Percentiles rank a stretch among this genome's conserved stretches.
phyloP scores from a whole-genome alignment of 2,888 invertebrate genomes.

The Euzophera pinguis region DNA sequence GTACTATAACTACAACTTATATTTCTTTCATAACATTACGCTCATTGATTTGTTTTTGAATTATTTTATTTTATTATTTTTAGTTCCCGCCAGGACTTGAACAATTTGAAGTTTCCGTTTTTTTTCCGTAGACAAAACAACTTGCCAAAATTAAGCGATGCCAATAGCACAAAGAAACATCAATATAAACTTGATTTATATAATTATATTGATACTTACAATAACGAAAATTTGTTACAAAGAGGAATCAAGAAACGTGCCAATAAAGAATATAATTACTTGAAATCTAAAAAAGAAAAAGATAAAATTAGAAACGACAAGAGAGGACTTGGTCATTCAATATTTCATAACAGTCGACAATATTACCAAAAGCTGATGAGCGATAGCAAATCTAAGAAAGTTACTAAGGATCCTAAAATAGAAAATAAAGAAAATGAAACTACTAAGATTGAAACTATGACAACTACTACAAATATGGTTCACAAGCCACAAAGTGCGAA shows the following conservation, averaged over 20 bases:
- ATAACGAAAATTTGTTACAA: neutral
- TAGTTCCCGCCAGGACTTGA: constrained; percentile 33
- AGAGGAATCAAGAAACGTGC: neutral
- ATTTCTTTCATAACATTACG: no score
- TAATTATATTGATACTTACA: neutral
- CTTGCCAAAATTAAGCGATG: constrained; percentile 30
- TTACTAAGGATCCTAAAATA: constrained; percentile 12
- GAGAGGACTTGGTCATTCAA: neutral
- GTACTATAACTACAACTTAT: no score
- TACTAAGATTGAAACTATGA: neutral
- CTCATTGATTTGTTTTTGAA: no score
- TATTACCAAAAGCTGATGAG: neutral
- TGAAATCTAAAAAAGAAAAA: neutral
- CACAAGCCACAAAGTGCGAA: neutral
- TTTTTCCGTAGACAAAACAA: constrained; percentile 54
- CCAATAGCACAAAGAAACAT: constrained; percentile 25
- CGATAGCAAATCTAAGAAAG: neutral
- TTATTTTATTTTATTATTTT: constrained; percentile 26
- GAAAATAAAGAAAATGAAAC: constrained; percentile 20
- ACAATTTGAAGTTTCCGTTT: constrained; percentile 56
- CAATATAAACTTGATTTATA: neutral
- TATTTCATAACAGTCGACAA: constrained; percentile 5
- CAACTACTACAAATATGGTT: neutral
- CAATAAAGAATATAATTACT: neutral
- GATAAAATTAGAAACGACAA: neutral